Conservation (phyloP, 2,113 vertebrate species). For the Corythornis madagascariensis region DNA sequence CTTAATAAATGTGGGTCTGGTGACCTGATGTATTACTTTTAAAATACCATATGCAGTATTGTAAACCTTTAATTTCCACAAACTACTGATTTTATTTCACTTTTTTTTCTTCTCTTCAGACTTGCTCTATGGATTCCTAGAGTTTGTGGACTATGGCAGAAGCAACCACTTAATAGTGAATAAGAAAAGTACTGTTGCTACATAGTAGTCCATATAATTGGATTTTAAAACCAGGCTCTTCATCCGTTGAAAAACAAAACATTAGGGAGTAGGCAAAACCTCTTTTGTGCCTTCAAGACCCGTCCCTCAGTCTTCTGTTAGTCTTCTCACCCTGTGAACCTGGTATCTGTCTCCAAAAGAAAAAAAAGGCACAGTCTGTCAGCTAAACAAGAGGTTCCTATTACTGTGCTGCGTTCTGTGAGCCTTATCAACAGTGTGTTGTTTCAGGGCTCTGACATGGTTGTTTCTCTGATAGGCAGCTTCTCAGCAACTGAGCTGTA, state of each 20-base stretch:
- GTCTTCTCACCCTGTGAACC: not conserved
- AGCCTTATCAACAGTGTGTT: not conserved
- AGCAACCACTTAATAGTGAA: not conserved
- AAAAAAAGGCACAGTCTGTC: not conserved
- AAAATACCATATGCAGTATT: not conserved
- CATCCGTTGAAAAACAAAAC: not conserved
- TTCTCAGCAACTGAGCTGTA: not conserved
- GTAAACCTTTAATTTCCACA: not conserved
- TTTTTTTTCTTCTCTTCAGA: not conserved
- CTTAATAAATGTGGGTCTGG: not conserved
- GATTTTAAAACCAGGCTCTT: not conserved
- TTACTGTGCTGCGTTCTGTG: accelerated
- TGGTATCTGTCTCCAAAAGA: not conserved
- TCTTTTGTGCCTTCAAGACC: not conserved
- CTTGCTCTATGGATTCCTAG: not conserved
- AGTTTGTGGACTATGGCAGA: not conserved
- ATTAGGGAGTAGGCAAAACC: not conserved
- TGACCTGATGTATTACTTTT: not conserved
- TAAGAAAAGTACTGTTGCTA: not conserved
- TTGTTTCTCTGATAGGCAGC: not conserved
- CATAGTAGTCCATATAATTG: not conserved
- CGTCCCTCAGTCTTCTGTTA: not conserved
- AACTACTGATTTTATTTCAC: not conserved
- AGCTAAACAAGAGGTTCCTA: not conserved
- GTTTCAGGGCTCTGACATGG: not conserved